Base-by-base conservation (phyloP, 2,113 vertebrate species). In the Toxostoma redivivum region DNA sequence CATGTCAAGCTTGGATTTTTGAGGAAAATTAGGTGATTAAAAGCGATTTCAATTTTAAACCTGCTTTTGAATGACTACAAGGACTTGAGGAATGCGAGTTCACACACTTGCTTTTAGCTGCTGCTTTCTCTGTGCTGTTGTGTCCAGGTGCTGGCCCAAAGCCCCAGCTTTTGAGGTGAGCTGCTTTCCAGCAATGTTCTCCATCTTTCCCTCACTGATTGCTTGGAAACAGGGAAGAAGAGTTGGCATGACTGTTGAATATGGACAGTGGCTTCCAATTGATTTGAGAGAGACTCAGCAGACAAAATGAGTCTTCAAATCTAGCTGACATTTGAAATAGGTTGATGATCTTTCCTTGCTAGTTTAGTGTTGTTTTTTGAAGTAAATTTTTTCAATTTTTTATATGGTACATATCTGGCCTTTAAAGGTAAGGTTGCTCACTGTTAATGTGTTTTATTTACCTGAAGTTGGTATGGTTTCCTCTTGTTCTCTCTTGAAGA, bases 171-270 rank as follows among this genome's bases (percentile, higher is more conserved):
- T 16, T 83, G 17, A 27, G 6, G 3, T 51, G 40, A 69, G 31
- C 3, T 73, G 77, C 62, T 24, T 35, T 4, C 23, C 0, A 4
- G 22, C 27, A 11, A 3, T 1, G 0, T 27, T 69, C 12, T 40
- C 25, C 0, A 3, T 42, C 35, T 35, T 81, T 65, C 9, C 19
- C 22, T 28, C 3, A 2, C 2, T 1, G 4, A 6, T 24, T 3
- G 16, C 44, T 57, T n/a, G 15, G 37, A 37, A 65, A 19, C 12
- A 70, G 22, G 12, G 37, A 78, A 15, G 22, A 85, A 24, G 9
- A 21, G 8, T 6, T 81, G 42, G 14, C 8, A 3, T 30, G 11
- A 30, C 40, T 48, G 15, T 30, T 22, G 21, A 56, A 38, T 61
- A 18, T 1, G 4, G 10, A 73, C 6, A 14, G 14, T 30, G 65